A percentile compares a stretch with the other conserved stretches of the same genome.
Evolutionary conservation across 2,797 vertebrate genomes (phyloP).

Genomic region (Phoebastria nigripes): DNA sequence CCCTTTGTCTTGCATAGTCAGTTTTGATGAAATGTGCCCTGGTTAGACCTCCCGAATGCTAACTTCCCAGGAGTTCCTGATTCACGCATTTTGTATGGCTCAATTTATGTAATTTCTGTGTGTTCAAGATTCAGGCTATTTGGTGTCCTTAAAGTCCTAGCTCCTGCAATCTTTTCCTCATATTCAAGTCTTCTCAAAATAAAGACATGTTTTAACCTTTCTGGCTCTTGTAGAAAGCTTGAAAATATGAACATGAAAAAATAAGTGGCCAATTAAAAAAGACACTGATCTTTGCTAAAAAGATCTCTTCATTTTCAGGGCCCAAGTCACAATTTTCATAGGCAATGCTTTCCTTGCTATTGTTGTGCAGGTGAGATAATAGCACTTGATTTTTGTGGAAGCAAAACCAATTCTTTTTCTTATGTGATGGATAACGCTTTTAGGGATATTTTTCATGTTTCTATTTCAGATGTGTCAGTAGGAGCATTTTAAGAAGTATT

Average conservation of each 20-base stretch:
- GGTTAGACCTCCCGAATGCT: neutral
- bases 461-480: neutral
- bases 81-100: neutral
- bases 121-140: neutral
- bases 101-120: neutral
- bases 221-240: neutral
- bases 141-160: neutral
- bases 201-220: neutral
- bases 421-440: neutral
- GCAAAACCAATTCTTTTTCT: neutral
- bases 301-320: neutral
- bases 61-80: neutral
- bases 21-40: neutral
- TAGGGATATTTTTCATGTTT: neutral
- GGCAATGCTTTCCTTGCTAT: neutral
- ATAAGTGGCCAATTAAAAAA: neutral
- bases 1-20: neutral
- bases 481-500: neutral
- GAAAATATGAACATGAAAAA: neutral
- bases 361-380: neutral
- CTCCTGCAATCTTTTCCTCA: neutral
- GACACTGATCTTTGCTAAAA: neutral
- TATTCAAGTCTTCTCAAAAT: neutral
- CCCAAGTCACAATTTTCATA: neutral
- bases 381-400: neutral